A percentile compares a stretch with the other conserved stretches of the same genome.
Evolutionary conservation across 2,888 invertebrate genomes (phyloP).

Genomic region (Ariolimax columbianus): DNA sequence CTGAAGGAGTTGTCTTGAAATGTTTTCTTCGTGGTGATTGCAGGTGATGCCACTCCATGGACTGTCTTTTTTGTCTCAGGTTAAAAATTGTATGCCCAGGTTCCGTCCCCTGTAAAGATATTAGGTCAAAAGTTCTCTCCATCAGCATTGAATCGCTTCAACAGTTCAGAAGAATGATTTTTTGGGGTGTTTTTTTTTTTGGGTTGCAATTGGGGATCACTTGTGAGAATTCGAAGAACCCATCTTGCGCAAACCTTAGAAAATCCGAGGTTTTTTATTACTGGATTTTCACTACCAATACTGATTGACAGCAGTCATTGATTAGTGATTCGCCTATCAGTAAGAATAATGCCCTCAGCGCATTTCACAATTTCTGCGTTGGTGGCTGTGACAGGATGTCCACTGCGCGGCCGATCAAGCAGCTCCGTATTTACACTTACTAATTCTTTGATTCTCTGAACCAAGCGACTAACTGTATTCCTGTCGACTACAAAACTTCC

Average conservation of each 20-base stretch:
- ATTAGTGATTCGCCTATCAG: constrained; percentile 1
- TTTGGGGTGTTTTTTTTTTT: too few species aligned
- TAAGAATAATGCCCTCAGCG: constrained; percentile 5
- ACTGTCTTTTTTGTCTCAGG: constrained; percentile 7
- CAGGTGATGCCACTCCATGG: too few species aligned
- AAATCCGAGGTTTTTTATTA: not conserved
- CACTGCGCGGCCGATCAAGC: not conserved
- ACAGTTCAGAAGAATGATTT: not conserved
- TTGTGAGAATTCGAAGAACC: constrained; percentile 10
- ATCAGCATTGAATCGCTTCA: not conserved
- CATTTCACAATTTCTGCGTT: constrained; percentile 3
- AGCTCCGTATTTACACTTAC: constrained; percentile 1
- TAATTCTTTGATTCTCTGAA: constrained; percentile 4
- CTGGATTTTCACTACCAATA: constrained; percentile 9
- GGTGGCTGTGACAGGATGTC: constrained; percentile 6
- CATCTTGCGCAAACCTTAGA: constrained; percentile 5
- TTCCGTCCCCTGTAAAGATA: not conserved
- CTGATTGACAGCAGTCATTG: constrained; percentile 14
- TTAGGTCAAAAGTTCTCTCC: too few species aligned
- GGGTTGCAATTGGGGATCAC: not conserved
- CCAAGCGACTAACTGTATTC: constrained; percentile 6
- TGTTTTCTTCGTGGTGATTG: too few species aligned
- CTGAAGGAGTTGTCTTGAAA: too few species aligned
- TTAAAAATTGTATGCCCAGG: not conserved
- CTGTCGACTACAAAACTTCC: constrained; percentile 6